Evolutionary conservation across 2,797 vertebrate genomes (phyloP).

Genomic region (Platyrinchus mystaceus): DNA sequence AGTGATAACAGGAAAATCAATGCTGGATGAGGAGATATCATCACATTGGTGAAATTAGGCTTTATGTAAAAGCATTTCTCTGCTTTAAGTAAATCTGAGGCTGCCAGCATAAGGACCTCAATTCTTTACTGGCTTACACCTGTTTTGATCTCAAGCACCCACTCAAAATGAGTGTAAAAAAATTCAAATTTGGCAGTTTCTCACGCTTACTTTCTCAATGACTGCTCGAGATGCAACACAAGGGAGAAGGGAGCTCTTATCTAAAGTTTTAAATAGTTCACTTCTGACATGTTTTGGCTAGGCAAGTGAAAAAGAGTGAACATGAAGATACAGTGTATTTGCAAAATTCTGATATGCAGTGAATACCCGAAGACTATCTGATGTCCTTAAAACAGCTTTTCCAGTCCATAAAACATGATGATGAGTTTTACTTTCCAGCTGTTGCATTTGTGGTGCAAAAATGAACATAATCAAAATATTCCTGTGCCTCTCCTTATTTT

Average conservation of each 20-base stretch:
- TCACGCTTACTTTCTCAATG: conserved; percentile 34
- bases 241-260: neutral
- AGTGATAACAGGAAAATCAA: neutral
- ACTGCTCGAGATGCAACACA: conserved; percentile 22
- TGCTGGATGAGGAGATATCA: neutral
- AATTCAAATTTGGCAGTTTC: neutral
- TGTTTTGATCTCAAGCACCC: neutral
- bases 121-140: neutral
- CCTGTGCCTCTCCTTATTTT: neutral
- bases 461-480: neutral
- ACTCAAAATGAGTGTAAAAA: neutral
- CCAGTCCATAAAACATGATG: neutral
- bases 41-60: neutral
- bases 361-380: neutral
- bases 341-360: neutral
- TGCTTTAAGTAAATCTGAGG: neutral
- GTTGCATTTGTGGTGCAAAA: neutral
- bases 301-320: neutral
- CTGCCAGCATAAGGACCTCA: neutral
- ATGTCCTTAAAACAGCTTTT: neutral
- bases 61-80: neutral
- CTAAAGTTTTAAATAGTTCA: conserved; percentile 9
- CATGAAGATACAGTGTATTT: neutral
- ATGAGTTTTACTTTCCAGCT: conserved; percentile 9
- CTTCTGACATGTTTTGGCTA: conserved; percentile 10